phyloP scores from a whole-genome alignment of 30 jellyfish, hydroid and myxozoan genomes.

The Hydra vulgaris region DNA sequence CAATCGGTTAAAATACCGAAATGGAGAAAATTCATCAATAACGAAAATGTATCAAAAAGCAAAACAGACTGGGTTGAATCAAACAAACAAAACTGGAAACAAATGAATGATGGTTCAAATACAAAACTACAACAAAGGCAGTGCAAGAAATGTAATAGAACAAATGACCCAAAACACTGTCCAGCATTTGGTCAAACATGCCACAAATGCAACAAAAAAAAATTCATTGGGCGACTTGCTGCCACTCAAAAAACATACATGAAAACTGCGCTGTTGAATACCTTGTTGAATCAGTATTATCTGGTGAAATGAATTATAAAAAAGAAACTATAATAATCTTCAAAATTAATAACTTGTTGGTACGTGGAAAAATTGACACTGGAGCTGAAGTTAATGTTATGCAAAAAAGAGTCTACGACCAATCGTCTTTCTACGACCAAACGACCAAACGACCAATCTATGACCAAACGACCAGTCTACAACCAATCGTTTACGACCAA shows the following conservation, averaged over 20 bases:
- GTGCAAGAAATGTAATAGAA: neutral
- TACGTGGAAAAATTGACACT: conserved; percentile 2
- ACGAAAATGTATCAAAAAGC: too few species aligned
- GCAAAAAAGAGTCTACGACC: neutral
- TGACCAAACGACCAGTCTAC: too few species aligned
- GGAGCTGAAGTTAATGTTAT: conserved; percentile 20
- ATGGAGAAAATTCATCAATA: too few species aligned
- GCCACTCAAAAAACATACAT: neutral
- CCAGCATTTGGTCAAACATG: conserved; percentile 34
- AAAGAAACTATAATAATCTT: too few species aligned
- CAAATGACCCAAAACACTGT: conserved; percentile 17
- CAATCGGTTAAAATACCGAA: too few species aligned
- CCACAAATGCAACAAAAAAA: conserved; percentile 9
- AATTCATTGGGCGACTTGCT: conserved; percentile 11
- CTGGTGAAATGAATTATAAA: neutral
- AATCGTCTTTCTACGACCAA: too few species aligned
- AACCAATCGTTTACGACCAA: too few species aligned
- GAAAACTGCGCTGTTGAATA: neutral
- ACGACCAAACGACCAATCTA: too few species aligned
- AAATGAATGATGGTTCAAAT: neutral
- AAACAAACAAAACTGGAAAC: neutral
- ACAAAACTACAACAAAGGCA: too few species aligned
- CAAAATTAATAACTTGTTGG: neutral
- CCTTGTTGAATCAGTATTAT: neutral
- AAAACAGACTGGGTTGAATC: neutral